phyloP scores from a whole-genome alignment of 1,140 invertebrate species.

The Marisa cornuarietis region DNA sequence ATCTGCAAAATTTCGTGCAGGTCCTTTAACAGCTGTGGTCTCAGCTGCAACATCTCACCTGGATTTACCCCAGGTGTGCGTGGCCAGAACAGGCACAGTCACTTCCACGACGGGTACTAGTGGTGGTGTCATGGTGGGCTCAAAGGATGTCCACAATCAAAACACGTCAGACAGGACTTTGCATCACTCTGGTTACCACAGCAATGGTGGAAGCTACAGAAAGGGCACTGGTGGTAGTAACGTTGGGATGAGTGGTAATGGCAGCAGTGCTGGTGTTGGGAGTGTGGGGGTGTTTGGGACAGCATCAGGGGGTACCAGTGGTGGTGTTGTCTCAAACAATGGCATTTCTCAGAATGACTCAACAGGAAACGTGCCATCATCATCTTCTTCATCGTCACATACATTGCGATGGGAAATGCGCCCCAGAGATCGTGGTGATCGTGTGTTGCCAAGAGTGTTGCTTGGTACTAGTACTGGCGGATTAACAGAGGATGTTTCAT shows the following conservation, averaged over 20 bases:
- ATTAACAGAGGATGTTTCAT: slow-evolving; percentile 7
- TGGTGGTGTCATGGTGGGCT: neutral
- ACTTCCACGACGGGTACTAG: slow-evolving; percentile 17
- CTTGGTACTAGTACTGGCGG: neutral
- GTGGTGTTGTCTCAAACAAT: slow-evolving; percentile 2
- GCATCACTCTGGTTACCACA: slow-evolving; percentile 3
- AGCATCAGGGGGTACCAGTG: neutral
- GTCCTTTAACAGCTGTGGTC: neutral
- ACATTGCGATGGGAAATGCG: slow-evolving; percentile 13
- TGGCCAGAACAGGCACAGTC: slow-evolving; percentile 14
- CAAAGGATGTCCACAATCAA: neutral
- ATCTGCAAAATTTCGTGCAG: neutral
- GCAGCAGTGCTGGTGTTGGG: slow-evolving; percentile 10
- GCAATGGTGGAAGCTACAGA: slow-evolving; percentile 10
- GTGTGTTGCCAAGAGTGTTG: slow-evolving; percentile 13
- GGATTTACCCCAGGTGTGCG: slow-evolving; percentile 8
- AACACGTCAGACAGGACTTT: slow-evolving; percentile 9
- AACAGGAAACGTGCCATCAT: neutral
- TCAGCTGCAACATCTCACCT: neutral
- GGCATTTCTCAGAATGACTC: slow-evolving; percentile 9
- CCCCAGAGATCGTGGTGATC: slow-evolving; percentile 10
- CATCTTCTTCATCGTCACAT: neutral
- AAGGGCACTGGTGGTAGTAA: slow-evolving; percentile 5
- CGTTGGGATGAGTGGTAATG: neutral
- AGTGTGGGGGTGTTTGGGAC: slow-evolving; percentile 1